A percentile compares a stretch with the other conserved stretches of the same genome.
phyloP scores from a whole-genome alignment of 2,113 vertebrate species.

The Serranochromis macrocephalus region DNA sequence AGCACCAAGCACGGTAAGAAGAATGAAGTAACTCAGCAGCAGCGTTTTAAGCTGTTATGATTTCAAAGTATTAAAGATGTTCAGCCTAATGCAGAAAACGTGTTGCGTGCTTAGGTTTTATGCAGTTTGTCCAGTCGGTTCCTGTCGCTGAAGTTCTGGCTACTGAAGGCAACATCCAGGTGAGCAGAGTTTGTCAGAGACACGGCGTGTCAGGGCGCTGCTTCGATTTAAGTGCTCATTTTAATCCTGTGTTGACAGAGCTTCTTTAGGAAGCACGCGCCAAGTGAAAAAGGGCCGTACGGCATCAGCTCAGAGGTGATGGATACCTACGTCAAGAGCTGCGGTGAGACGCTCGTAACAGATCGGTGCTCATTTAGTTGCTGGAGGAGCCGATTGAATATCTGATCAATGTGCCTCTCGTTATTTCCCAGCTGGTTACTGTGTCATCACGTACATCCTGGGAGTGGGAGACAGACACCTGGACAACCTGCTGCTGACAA shows the following conservation, averaged over 20 bases:
- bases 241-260: conserved; percentile 71
- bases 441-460: conserved; percentile 96
- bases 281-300: conserved; percentile 92
- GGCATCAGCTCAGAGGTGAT: conserved; percentile 97
- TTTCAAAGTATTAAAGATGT: neutral
- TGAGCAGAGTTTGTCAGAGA: conserved; percentile 25
- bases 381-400: neutral
- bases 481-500: conserved; percentile 95
- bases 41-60: neutral
- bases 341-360: conserved; percentile 73
- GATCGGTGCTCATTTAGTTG: neutral
- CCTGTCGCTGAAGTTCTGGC: conserved; percentile 96
- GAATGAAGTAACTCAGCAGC: neutral
- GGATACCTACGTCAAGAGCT: conserved; percentile 99
- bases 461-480: conserved; percentile 96
- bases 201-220: fast-evolving
- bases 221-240: neutral
- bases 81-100: neutral
- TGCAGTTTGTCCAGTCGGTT: conserved; percentile 98
- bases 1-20: conserved; percentile 93
- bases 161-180: conserved; percentile 97
- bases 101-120: conserved; percentile 78
- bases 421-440: conserved; percentile 84
- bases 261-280: conserved; percentile 93
- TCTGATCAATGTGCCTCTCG: neutral